Evolutionary conservation across 92 coral and sea anemone species (phyloP), one percentile per base, ranked within the genome.

Genomic region (Heliopora coerulea): DNA sequence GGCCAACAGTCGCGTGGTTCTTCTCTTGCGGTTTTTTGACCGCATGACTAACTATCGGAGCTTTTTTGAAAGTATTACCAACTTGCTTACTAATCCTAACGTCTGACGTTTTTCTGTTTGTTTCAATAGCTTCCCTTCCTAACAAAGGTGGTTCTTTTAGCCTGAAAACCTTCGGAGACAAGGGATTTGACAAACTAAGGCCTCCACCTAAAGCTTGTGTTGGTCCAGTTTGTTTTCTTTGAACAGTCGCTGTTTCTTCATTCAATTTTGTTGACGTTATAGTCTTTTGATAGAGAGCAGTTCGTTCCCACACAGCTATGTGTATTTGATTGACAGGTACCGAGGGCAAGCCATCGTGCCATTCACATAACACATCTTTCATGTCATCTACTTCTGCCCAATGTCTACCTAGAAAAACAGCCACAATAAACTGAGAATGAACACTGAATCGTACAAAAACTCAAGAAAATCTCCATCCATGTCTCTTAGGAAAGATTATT

Each of bases 361-460:
- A 92, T 19, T 70, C 52, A 59, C 90, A 86, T 13, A 81, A 32
- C 0, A 83, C 62, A 39, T 86, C 76, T 68, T 88, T 88, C 34
- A 84, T 32, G 54, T 93, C 98, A 58, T 93, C 98, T 50, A 93
- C 41, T 69, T 93, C 91, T 77, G 86, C 79, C 98, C 98, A 93
- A 29, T 84, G 84, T 20, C 73, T 29, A 0, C 98, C 98, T 93
- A 27, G 3, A 27, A 25, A 68, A 42, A 17, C 19, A n/a, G n/a
- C n/a, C n/a, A n/a, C n/a, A n/a, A n/a, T n/a, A n/a, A n/a, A n/a
- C n/a, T n/a, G n/a, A n/a, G n/a, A n/a, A n/a, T n/a, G n/a, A n/a
- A n/a, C n/a, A n/a, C n/a, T n/a, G n/a, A n/a, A n/a, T n/a, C n/a
- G n/a, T n/a, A n/a, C n/a, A n/a, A n/a, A n/a, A n/a, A n/a, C n/a